These are phyloP conservation scores for Pomacea canaliculata DNA, from an alignment of 2,888 invertebrate species.

Conservation along the genomic window DNA sequence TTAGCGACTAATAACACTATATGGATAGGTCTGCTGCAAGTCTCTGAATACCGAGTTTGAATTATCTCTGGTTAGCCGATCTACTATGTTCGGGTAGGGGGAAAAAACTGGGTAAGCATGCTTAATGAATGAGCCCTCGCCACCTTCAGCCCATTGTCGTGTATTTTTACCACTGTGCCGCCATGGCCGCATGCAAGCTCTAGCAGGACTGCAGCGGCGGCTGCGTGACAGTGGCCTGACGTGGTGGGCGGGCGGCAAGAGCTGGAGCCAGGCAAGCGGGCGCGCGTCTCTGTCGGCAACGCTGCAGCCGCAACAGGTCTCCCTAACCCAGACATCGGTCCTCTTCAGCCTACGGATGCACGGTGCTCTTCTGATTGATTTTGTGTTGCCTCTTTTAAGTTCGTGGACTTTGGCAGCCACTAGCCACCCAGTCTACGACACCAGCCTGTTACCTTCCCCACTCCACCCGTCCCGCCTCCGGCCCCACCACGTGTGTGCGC, in stretches of 20 bases:
- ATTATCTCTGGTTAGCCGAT: too few species aligned
- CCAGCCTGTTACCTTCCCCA: neutral
- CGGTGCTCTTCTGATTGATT: neutral
- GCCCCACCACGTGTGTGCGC: neutral
- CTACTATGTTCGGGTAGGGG: too few species aligned
- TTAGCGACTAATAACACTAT: too few species aligned
- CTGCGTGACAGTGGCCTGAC: conserved; percentile 1
- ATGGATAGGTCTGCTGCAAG: too few species aligned
- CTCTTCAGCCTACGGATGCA: neutral
- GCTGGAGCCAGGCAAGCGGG: too few species aligned
- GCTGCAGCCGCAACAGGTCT: conserved; percentile 10
- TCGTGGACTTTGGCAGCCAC: neutral
- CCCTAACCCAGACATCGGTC: conserved; percentile 9
- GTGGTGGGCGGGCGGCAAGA: too few species aligned
- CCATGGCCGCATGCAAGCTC: neutral
- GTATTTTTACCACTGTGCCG: neutral
- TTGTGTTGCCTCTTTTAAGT: conserved; percentile 4
- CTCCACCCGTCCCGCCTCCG: conserved; percentile 1
- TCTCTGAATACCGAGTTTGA: too few species aligned
- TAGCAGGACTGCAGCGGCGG: too few species aligned
- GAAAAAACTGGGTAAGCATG: too few species aligned
- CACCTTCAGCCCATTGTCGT: conserved; percentile 1
- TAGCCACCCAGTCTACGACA: neutral
- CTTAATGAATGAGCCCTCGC: neutral
- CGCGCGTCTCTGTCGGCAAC: neutral